phyloP scores from a whole-genome alignment of 2,888 invertebrate genomes.

The Morpho helenor region DNA sequence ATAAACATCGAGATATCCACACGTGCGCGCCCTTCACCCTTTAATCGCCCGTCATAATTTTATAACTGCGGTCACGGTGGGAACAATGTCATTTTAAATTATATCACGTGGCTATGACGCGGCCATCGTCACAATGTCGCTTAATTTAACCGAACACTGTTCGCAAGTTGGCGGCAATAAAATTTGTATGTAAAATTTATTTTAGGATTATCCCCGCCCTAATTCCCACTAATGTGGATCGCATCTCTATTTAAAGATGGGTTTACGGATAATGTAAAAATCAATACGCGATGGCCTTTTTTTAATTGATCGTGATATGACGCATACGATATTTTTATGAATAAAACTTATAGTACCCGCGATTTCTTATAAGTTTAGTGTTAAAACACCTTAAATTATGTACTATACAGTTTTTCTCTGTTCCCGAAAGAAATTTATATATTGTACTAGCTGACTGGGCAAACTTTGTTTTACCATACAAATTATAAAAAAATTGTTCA shows the following conservation, averaged over 20 bases:
- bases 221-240: slow-evolving; percentile 59
- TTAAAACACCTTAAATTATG: too few relatives aligned
- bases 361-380: too few relatives aligned
- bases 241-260: slow-evolving; percentile 44
- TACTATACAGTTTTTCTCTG: too few relatives aligned
- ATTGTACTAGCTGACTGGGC: too few relatives aligned
- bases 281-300: neutral
- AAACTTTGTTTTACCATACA: too few relatives aligned
- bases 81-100: slow-evolving; percentile 71
- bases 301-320: neutral
- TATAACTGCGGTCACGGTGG: slow-evolving; percentile 41
- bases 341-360: too few relatives aligned
- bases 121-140: slow-evolving; percentile 46
- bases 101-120: slow-evolving; percentile 51
- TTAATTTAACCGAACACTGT: slow-evolving; percentile 50
- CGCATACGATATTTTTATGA: too few relatives aligned
- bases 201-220: slow-evolving; percentile 38
- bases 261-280: slow-evolving; percentile 6
- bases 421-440: too few relatives aligned
- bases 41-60: slow-evolving; percentile 55
- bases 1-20: slow-evolving; percentile 29
- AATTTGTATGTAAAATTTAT: slow-evolving; percentile 41
- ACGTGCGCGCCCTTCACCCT: slow-evolving; percentile 66
- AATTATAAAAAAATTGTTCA: too few relatives aligned
- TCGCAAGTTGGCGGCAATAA: slow-evolving; percentile 44